Base-by-base conservation (phyloP, 2,113 vertebrate species). In the Nothobranchius kuhntae region DNA sequence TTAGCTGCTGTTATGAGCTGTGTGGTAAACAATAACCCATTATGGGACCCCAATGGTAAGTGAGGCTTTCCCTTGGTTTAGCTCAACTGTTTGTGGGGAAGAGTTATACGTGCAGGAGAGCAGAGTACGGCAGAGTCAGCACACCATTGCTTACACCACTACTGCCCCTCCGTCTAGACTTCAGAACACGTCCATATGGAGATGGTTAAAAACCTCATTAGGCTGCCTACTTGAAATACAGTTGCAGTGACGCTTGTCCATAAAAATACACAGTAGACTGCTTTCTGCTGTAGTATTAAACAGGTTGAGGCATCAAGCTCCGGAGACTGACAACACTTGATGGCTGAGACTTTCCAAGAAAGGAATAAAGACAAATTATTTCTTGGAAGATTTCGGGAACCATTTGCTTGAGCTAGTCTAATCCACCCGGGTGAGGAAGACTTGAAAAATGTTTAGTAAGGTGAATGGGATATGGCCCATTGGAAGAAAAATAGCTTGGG, bases 151-250 rank as follows among this genome's bases (percentile, higher is more conserved):
- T 81, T 77, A 74, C 83, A 88, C 86, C 78, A 54, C 77, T 75
- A 90, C 87, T 86, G 87, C 85, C 84, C 85, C 82, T 84, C 79
- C 86, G 87, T 91, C 90, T 90, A 90, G 90, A 89, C 85, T 77
- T 72, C 80, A 78, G 84, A 86, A 73, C 77, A 75, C 35, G 52
- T 89, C 83, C 92, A 91, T 91, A 91, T 92, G 92, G 91, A 92
- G 83, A 86, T 90, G 85, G 87, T 93, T 92, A 93, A 88, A 90
- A 83, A 84, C 86, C 91, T 92, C 92, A 91, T 93, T 93, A 92
- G 91, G 77, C 71, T 72, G 86, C 87, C 85, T 88, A 86, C 86
- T 91, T 91, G 84, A 91, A 92, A 91, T 89, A 86, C 85, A 87
- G 87, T 91, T 91, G 89, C 86, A 89, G 87, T 91, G 89, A 92